Evolutionary conservation across 2,113 vertebrate genomes (phyloP).

Genomic region (Dasyurus viverrinus): DNA sequence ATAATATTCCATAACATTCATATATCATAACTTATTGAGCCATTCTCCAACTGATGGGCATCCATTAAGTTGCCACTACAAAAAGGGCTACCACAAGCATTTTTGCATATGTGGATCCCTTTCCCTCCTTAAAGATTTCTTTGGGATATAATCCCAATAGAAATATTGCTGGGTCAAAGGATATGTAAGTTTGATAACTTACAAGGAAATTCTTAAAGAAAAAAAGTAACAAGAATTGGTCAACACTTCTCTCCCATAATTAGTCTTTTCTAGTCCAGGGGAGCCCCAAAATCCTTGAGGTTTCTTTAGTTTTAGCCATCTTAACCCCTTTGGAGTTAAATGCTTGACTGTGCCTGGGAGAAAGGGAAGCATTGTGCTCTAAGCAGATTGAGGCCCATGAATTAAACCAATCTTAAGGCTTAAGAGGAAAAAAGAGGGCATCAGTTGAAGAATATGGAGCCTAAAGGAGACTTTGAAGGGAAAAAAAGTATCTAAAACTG

Average conservation of each 20-base stretch:
- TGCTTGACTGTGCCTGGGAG: not conserved
- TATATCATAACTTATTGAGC: too few species aligned
- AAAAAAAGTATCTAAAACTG: not conserved
- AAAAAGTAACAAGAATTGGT: not conserved
- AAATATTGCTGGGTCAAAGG: too few species aligned
- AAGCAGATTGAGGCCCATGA: too few species aligned
- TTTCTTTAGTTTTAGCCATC: not conserved
- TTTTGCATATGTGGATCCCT: too few species aligned
- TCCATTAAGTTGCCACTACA: too few species aligned
- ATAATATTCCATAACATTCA: too few species aligned
- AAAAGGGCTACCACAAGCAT: too few species aligned
- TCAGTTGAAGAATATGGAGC: not conserved
- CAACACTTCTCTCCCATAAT: not conserved
- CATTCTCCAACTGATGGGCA: too few species aligned
- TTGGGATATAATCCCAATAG: too few species aligned
- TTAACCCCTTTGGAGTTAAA: not conserved
- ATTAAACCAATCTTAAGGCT: not conserved
- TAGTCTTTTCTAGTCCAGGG: not conserved
- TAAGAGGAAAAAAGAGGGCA: not conserved
- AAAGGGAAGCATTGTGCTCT: too few species aligned
- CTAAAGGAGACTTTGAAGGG: not conserved
- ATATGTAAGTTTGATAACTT: too few species aligned
- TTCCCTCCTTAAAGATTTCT: too few species aligned
- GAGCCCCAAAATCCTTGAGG: not conserved
- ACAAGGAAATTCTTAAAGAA: not conserved